These are phyloP conservation scores for Poecilia gillii DNA, from an alignment of 2,797 vertebrate genomes.

Conservation along the genomic window DNA sequence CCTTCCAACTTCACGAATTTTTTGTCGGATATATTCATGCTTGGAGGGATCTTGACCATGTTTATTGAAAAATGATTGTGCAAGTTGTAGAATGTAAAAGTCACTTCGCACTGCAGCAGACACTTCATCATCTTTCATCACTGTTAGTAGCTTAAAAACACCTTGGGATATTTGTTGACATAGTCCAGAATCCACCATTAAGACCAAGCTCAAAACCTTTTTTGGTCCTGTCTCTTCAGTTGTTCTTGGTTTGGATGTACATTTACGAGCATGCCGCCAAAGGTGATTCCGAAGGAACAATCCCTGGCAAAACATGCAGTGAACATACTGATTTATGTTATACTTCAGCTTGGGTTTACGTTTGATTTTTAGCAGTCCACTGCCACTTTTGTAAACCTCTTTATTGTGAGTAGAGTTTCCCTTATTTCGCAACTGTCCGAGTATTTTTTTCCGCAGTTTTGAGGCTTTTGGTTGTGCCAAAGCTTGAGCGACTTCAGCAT, in stretches of 20 bases:
- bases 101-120: conserved; percentile 26
- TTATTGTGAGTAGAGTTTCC: too few species aligned
- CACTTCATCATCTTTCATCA: conserved; percentile 25
- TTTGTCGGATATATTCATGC: conserved; percentile 44
- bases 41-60: conserved; percentile 19
- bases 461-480: too few species aligned
- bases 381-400: too few species aligned
- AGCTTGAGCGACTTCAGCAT: too few species aligned
- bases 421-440: too few species aligned
- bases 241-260: conserved; percentile 15
- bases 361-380: too few species aligned
- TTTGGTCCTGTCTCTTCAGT: conserved; percentile 1
- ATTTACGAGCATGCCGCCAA: conserved; percentile 7
- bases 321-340: too few species aligned
- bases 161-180: conserved; percentile 31
- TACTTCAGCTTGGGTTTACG: too few species aligned
- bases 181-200: neutral
- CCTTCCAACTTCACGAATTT: conserved; percentile 36
- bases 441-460: too few species aligned
- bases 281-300: conserved; percentile 18
- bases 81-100: conserved; percentile 29
- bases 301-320: neutral
- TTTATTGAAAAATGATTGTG: conserved; percentile 45
- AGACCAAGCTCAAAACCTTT: conserved; percentile 23
- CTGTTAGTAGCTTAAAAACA: conserved; percentile 34